Conservation (phyloP, 2,113 vertebrate genomes). For the Epinephelus lanceolatus region DNA sequence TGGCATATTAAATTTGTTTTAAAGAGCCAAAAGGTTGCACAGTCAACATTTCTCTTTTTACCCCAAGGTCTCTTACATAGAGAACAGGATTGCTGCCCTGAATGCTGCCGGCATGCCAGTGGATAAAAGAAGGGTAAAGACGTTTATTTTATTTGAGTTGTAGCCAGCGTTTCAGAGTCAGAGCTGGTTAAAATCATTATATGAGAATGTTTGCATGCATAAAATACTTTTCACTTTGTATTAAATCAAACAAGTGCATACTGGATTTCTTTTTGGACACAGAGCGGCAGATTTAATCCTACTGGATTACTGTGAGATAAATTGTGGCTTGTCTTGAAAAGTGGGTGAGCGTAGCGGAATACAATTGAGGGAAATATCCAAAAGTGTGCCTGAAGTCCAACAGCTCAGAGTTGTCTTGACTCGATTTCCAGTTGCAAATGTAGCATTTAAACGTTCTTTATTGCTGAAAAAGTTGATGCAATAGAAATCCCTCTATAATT, state of each 20-base stretch:
- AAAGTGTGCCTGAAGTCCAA: too few species aligned
- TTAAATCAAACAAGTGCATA: not conserved
- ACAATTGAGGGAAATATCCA: too few species aligned
- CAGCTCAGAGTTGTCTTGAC: too few species aligned
- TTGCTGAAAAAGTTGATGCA: too few species aligned
- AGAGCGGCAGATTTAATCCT: not conserved
- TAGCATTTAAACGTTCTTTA: too few species aligned
- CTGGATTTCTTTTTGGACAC: not conserved
- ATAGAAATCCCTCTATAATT: too few species aligned
- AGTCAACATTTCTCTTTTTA: not conserved
- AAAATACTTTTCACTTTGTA: not conserved
- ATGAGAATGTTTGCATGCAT: not conserved
- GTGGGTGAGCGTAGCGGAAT: too few species aligned
- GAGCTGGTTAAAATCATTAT: not conserved
- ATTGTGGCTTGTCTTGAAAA: too few species aligned
- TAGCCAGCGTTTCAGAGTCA: not conserved
- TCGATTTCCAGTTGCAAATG: too few species aligned
- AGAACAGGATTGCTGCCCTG: conserved; percentile 91
- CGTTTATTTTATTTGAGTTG: not conserved
- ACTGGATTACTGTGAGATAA: not conserved
- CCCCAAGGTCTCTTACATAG: conserved; percentile 90
- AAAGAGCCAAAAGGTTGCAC: not conserved
- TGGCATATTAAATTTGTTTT: not conserved
- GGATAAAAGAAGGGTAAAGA: conserved; percentile 80
- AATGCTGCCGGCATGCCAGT: conserved; percentile 86